Evolutionary conservation across 2,888 invertebrate genomes (phyloP), one percentile per base, ranked within the genome.

Genomic region (Enchytraeus crypticus): DNA sequence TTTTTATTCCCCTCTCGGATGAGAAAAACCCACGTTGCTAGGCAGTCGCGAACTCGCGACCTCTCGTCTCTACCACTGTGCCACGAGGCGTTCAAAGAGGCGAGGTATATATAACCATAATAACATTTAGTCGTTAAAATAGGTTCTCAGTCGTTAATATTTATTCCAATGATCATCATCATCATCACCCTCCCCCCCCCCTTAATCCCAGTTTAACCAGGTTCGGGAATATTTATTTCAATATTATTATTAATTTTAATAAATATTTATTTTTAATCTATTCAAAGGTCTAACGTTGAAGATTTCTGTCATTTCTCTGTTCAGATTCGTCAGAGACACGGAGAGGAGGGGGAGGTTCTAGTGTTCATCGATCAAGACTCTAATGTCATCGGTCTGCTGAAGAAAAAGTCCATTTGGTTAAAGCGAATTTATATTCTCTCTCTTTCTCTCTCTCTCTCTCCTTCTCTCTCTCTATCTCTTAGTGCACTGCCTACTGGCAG

Each of bases 361-460:
- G 80, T 79, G 66, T 80, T 79, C 69, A 60, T 80, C 23, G 79
- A 80, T 63, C 65, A 64, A 3, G 55, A 71, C 8, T 67, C 70
- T n/a, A 67, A 70, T 54, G 78, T 79, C 18, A 76, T 81, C 55
- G 81, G 81, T 32, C 61, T 81, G 3, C 70, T 80, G n/a, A 81
- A 81, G 68, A 80, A 79, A 71, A 81, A 81, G 71, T 79, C 80
- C n/a, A 72, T 76, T n/a, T 81, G 81, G 81, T 81, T 73, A 47
- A n/a, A n/a, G n/a, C n/a, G n/a, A n/a, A n/a, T n/a, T n/a, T n/a
- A n/a, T n/a, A n/a, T n/a, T n/a, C n/a, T n/a, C n/a, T n/a, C n/a
- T n/a, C n/a, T n/a, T n/a, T n/a, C n/a, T n/a, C n/a, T n/a, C n/a
- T n/a, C n/a, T n/a, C n/a, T n/a, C n/a, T n/a, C n/a, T n/a, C n/a